Conservation (phyloP, 2,797 vertebrate genomes). For the Anisognathus igniventris region DNA sequence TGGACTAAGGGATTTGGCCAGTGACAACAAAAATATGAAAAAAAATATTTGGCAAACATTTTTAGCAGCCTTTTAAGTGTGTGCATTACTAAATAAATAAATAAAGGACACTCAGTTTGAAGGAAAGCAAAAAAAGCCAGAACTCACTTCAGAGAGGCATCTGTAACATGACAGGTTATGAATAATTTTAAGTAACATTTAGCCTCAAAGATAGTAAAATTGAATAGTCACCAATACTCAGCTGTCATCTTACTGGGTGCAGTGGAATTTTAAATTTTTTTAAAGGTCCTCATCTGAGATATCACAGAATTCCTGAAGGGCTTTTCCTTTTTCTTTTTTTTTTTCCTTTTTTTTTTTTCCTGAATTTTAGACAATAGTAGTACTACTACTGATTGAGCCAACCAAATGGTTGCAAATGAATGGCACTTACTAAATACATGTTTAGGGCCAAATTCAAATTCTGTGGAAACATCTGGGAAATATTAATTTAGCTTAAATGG, state of each 20-base stretch:
- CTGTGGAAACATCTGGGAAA: not conserved
- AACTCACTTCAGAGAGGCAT: constrained; percentile 6
- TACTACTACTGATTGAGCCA: not conserved
- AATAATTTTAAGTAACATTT: constrained; percentile 47
- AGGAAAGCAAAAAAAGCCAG: not conserved
- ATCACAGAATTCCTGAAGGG: not conserved
- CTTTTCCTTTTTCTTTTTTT: not conserved
- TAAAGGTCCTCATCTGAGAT: not conserved
- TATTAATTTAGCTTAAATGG: not conserved
- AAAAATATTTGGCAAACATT: not conserved
- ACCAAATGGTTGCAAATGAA: not conserved
- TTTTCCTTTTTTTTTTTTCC: not conserved
- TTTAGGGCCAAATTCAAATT: not conserved
- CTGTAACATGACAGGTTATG: not conserved
- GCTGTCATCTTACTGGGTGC: not conserved
- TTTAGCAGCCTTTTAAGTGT: not conserved
- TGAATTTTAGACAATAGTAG: not conserved
- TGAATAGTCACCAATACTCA: not conserved
- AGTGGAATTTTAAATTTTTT: not conserved
- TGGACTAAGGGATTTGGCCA: not conserved
- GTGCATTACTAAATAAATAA: not conserved
- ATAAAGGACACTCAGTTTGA: not conserved
- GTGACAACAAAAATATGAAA: not conserved
- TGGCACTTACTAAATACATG: not conserved
- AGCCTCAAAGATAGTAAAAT: constrained; percentile 22